These are phyloP conservation scores for Xyrichtys novacula DNA, from an alignment of 2,797 vertebrate species.

Conservation along the genomic window DNA sequence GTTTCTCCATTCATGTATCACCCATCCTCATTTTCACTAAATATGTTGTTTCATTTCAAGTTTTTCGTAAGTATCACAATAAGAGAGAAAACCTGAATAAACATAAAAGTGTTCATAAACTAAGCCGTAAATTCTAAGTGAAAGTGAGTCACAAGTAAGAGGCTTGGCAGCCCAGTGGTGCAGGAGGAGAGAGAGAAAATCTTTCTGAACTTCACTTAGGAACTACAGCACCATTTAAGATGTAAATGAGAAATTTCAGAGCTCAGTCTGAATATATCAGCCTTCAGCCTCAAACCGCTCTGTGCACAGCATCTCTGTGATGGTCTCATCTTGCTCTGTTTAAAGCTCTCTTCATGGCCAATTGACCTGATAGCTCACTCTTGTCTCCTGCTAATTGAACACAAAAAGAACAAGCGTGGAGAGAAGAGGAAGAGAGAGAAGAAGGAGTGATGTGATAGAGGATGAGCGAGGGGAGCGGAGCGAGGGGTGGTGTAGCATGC, in stretches of 20 bases:
- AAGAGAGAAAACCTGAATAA: too few relatives aligned
- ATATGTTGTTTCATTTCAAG: too few relatives aligned
- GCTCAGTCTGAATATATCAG: slow-evolving; percentile 17
- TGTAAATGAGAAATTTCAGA: slow-evolving; percentile 7
- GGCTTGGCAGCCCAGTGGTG: too few relatives aligned
- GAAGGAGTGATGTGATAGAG: slow-evolving; percentile 49
- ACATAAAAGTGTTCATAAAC: too few relatives aligned
- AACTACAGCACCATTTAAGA: slow-evolving; percentile 13
- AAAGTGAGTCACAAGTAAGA: too few relatives aligned
- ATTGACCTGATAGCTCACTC: slow-evolving; percentile 82
- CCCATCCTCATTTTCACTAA: too few relatives aligned
- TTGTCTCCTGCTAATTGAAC: slow-evolving; percentile 82
- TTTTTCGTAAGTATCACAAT: too few relatives aligned
- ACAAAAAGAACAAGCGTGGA: slow-evolving; percentile 53
- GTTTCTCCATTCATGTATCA: too few relatives aligned
- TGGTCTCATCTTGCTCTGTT: slow-evolving; percentile 68
- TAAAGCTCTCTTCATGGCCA: slow-evolving; percentile 84
- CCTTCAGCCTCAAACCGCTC: slow-evolving; percentile 20
- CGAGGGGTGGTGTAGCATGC: slow-evolving; percentile 70
- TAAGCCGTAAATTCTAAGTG: too few relatives aligned
- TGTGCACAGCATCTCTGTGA: slow-evolving; percentile 64
- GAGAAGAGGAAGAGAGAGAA: slow-evolving; percentile 15
- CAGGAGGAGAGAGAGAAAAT: not conserved
- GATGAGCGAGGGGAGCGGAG: slow-evolving; percentile 49
- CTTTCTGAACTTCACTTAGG: not conserved